Conservation (phyloP, 2,888 invertebrate species). For the Philaethria dido region DNA sequence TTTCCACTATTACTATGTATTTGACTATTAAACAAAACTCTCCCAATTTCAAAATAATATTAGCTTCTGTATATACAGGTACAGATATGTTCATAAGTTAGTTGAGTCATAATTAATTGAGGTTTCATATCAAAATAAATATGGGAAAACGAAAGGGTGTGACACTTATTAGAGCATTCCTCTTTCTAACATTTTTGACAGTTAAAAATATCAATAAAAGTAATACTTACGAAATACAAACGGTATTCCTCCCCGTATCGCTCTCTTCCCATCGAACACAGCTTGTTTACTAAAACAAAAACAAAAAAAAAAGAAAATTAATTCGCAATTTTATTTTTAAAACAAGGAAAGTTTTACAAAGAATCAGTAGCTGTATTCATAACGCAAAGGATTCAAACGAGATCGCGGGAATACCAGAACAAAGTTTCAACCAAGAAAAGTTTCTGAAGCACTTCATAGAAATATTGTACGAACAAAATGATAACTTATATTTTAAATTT, state of each 20-base stretch:
- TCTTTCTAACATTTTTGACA: not conserved
- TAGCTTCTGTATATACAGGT: no score
- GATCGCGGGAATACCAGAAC: conserved; percentile 43
- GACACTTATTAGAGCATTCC: not conserved
- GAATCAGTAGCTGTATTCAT: conserved; percentile 32
- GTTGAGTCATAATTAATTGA: no score
- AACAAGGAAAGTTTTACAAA: conserved; percentile 35
- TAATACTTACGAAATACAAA: conserved; percentile 97
- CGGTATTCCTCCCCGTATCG: conserved; percentile 98
- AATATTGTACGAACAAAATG: conserved; percentile 23
- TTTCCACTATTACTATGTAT: no score
- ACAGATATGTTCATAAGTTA: no score
- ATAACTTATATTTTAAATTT: not conserved
- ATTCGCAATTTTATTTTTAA: conserved; percentile 14
- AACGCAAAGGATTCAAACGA: conserved; percentile 45
- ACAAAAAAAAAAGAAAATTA: conserved; percentile 33
- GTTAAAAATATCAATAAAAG: not conserved
- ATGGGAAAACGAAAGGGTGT: not conserved
- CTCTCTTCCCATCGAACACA: conserved; percentile 97
- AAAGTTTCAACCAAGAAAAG: conserved; percentile 33
- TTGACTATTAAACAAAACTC: no score
- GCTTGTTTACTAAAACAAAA: conserved; percentile 91
- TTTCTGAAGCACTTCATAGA: conserved; percentile 26
- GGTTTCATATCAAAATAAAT: no score
- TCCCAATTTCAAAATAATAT: no score